Evolutionary conservation across 2,888 invertebrate genomes (phyloP).

Genomic region (Ochropacha duplaris): DNA sequence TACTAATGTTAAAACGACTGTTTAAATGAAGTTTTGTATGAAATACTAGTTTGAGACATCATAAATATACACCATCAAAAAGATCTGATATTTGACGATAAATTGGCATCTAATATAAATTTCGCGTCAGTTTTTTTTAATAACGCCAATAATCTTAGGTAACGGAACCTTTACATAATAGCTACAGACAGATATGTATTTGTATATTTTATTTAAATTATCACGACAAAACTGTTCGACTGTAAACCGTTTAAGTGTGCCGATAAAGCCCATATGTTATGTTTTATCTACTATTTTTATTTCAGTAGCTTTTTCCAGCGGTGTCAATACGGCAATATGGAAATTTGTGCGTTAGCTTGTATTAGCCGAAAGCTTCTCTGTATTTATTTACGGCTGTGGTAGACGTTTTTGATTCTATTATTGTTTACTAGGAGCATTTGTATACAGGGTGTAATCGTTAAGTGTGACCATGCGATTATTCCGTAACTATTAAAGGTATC

Average conservation of each 20-base stretch:
- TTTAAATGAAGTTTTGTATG: too few species aligned
- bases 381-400: neutral
- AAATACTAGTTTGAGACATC: too few species aligned
- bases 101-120: too few species aligned
- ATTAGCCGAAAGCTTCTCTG: constrained; percentile 1
- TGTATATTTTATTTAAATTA: constrained; percentile 25
- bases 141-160: too few species aligned
- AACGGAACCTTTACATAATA: neutral
- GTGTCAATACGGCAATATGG: constrained; percentile 4
- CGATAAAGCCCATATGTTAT: constrained; percentile 22
- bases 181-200: neutral
- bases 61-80: too few species aligned
- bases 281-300: constrained; percentile 11
- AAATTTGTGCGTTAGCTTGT: neutral
- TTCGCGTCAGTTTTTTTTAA: too few species aligned
- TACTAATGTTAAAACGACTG: too few species aligned
- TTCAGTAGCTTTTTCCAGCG: neutral
- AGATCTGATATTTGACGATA: too few species aligned
- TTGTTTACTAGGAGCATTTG: too few species aligned
- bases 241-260: constrained; percentile 27
- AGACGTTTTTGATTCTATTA: neutral
- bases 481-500: too few species aligned
- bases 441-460: too few species aligned
- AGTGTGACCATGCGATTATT: too few species aligned
- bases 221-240: constrained; percentile 29